Conservation (phyloP, 2,888 invertebrate species). For the Phragmatobia fuliginosa region DNA sequence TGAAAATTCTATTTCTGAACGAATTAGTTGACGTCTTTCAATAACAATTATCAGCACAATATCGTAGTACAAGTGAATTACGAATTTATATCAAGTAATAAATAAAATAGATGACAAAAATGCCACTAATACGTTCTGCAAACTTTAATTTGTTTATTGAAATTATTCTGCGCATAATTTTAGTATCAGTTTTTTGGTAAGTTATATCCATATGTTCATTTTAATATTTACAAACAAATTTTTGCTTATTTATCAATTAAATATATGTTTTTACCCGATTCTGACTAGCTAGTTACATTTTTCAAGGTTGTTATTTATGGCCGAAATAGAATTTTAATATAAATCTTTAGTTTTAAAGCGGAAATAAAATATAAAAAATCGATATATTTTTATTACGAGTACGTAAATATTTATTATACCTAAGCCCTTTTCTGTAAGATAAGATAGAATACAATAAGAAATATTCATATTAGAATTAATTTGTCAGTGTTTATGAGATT, state of each 20-base stretch:
- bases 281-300: background rate
- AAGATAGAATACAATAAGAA: background rate
- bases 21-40: slow-evolving; percentile 48
- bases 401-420: background rate
- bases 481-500: no score
- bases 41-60: slow-evolving; percentile 38
- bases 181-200: slow-evolving; percentile 86
- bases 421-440: background rate
- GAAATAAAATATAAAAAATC: background rate
- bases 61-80: slow-evolving; percentile 31
- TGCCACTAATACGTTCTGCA: slow-evolving; percentile 80
- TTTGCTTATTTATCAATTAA: slow-evolving; percentile 53
- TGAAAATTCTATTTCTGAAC: slow-evolving; percentile 42
- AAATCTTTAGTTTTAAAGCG: background rate
- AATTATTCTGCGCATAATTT: slow-evolving; percentile 79
- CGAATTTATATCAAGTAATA: slow-evolving; percentile 32
- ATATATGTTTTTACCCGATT: slow-evolving; percentile 17
- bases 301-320: background rate
- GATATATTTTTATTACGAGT: background rate
- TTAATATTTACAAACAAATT: slow-evolving; percentile 36
- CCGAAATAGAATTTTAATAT: background rate
- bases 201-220: slow-evolving; percentile 65
- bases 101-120: slow-evolving; percentile 53
- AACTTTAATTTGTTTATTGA: slow-evolving; percentile 82
- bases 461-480: no score